Evolutionary conservation across 37 sponge, comb jelly and placozoan genomes (phyloP).

Genomic region (Eunapius fragilis): DNA sequence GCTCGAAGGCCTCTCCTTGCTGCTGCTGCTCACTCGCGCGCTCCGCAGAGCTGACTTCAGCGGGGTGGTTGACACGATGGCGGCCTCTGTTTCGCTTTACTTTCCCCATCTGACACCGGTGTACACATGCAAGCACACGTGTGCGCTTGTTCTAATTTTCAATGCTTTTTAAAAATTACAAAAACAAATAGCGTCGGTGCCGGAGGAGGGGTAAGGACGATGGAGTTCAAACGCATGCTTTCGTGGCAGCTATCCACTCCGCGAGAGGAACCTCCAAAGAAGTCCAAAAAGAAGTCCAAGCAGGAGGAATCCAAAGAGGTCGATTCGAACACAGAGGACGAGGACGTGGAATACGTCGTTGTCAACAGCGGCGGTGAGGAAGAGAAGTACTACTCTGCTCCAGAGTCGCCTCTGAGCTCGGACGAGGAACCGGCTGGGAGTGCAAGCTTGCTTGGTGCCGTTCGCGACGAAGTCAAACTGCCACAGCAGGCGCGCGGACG

Average conservation of each 20-base stretch:
- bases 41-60: not conserved
- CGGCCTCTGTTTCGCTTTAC: constrained; percentile 4
- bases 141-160: too few species aligned
- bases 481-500: constrained; percentile 2
- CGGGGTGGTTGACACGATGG: too few species aligned
- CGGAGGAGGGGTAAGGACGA: not conserved
- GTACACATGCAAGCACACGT: too few species aligned
- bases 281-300: not conserved
- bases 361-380: constrained; percentile 47
- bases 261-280: not conserved
- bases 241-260: constrained; percentile 50
- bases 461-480: not conserved
- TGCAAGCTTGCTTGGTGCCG: not conserved
- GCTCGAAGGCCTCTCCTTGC: not conserved
- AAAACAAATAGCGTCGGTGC: too few species aligned
- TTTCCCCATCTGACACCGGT: not conserved
- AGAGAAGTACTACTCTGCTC: constrained; percentile 50
- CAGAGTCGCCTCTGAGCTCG: constrained; percentile 28
- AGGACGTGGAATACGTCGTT: constrained; percentile 1
- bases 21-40: not conserved
- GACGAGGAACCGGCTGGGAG: not conserved
- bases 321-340: not conserved
- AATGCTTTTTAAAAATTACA: too few species aligned
- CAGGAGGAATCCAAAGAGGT: not conserved
- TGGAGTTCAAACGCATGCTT: constrained; percentile 40